Conservation (phyloP, 2,888 invertebrate species). For the Apodemia hepburni region DNA sequence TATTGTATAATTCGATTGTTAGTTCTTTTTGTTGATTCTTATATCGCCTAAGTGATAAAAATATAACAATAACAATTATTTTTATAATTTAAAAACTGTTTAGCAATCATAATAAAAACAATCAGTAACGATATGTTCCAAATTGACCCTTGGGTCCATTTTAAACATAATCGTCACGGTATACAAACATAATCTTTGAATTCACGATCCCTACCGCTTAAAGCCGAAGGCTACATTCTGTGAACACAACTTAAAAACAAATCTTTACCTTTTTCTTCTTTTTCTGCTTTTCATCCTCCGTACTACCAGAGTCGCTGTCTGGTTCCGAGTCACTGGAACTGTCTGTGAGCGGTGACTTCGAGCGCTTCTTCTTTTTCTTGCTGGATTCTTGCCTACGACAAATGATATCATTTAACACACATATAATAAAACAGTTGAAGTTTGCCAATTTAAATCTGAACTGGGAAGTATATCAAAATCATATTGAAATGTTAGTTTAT, state of each 20-base stretch:
- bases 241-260: conserved; percentile 20
- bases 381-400: conserved; percentile 59
- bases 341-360: conserved; percentile 75
- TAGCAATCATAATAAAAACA: no score
- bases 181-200: conserved; percentile 39
- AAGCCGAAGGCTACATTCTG: conserved; percentile 25
- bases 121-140: no score
- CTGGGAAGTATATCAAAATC: background rate
- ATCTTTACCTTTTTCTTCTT: conserved; percentile 71
- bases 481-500: no score
- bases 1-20: no score
- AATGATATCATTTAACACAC: background rate
- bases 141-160: no score
- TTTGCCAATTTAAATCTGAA: no score
- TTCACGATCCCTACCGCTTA: conserved; percentile 26
- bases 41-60: no score
- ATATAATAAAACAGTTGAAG: background rate
- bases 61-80: no score
- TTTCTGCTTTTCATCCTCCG: conserved; percentile 59
- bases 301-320: conserved; percentile 56
- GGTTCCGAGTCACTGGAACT: conserved; percentile 68
- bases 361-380: conserved; percentile 80
- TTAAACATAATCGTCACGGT: background rate
- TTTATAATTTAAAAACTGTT: no score
- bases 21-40: no score